phyloP scores from a whole-genome alignment of 2,888 invertebrate genomes.

The Yponomeuta plumbellus region DNA sequence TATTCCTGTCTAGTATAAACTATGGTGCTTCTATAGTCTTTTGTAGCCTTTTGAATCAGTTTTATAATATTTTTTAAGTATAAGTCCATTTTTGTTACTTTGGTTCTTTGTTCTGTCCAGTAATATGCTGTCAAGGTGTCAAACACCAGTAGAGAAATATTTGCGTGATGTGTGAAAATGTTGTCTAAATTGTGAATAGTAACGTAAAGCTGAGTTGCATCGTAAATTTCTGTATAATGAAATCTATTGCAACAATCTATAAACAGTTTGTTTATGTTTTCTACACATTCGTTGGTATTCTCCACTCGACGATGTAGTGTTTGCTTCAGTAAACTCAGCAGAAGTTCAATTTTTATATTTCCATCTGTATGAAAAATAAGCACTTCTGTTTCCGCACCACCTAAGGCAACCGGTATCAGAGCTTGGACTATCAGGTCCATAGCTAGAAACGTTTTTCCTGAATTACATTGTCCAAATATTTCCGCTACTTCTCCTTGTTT shows the following conservation, averaged over 20 bases:
- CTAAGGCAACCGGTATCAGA: conserved; percentile 38
- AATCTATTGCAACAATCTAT: conserved; percentile 40
- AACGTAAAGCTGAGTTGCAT: conserved; percentile 55
- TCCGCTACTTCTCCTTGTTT: conserved; percentile 53
- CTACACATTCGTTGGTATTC: conserved; percentile 16
- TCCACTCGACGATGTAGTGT: conserved; percentile 26
- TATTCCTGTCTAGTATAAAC: conserved; percentile 73
- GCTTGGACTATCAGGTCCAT: conserved; percentile 53
- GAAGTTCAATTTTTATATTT: conserved; percentile 43
- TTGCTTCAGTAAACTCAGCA: conserved; percentile 33
- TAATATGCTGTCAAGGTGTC: conserved; percentile 70
- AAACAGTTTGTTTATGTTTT: conserved; percentile 30
- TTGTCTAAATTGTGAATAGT: conserved; percentile 62
- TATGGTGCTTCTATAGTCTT: conserved; percentile 65
- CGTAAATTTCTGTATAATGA: conserved; percentile 52
- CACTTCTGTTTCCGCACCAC: conserved; percentile 45
- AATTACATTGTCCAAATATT: conserved; percentile 41
- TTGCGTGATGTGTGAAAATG: conserved; percentile 46
- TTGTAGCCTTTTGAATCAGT: conserved; percentile 59
- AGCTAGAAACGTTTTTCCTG: conserved; percentile 37
- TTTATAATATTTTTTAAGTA: conserved; percentile 57
- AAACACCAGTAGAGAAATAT: conserved; percentile 57
- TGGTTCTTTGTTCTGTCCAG: conserved; percentile 68
- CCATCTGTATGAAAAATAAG: conserved; percentile 63
- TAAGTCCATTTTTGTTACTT: conserved; percentile 65